Conservation (phyloP, 2,797 vertebrate species). For the Rhyacichthys aspro region DNA sequence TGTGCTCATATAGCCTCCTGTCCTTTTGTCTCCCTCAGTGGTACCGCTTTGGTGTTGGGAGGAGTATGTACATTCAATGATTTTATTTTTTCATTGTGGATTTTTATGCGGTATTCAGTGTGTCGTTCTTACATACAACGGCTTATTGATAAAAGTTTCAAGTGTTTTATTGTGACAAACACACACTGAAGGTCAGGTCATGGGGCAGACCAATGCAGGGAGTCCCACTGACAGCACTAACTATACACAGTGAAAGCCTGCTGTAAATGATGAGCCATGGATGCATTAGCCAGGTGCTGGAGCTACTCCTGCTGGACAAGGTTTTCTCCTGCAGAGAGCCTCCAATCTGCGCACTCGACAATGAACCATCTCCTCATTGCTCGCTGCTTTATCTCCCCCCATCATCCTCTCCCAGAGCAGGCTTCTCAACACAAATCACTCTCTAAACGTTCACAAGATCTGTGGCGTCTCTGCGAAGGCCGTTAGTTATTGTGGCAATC, state of each 20-base stretch:
- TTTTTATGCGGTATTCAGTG: too few species aligned
- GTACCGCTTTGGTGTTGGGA: not conserved
- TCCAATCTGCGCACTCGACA: conserved; percentile 57
- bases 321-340: conserved; percentile 48
- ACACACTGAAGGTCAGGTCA: conserved; percentile 61
- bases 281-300: conserved; percentile 79
- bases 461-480: conserved; percentile 52
- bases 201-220: conserved; percentile 39
- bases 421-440: conserved; percentile 67
- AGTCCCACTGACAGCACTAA: conserved; percentile 58
- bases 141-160: conserved; percentile 70
- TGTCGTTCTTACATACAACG: too few species aligned
- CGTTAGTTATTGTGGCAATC: conserved; percentile 72
- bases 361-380: conserved; percentile 41
- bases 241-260: conserved; percentile 37
- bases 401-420: conserved; percentile 47
- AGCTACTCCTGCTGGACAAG: conserved; percentile 54
- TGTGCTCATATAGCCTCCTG: conserved; percentile 15
- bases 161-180: conserved; percentile 52
- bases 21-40: conserved; percentile 3
- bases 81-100: too few species aligned
- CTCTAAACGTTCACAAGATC: conserved; percentile 63
- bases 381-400: conserved; percentile 33
- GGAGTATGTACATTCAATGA: not conserved
- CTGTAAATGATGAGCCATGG: conserved; percentile 72